A percentile compares a stretch with the other conserved stretches of the same genome.
Evolutionary conservation across 2,797 vertebrate genomes (phyloP).

Genomic region (Gambelia wislizenii): DNA sequence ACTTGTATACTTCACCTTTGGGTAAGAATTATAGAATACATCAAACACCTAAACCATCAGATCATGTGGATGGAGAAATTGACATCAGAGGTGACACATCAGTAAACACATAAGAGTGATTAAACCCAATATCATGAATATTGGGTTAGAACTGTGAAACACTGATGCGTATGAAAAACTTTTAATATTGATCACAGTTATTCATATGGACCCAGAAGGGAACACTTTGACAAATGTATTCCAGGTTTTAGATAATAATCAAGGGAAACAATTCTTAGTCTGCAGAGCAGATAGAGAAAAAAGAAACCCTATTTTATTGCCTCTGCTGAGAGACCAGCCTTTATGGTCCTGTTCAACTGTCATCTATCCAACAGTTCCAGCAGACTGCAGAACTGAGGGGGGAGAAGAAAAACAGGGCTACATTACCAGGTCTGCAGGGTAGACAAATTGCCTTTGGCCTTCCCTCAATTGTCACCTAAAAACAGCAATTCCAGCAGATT

Average conservation of each 20-base stretch:
- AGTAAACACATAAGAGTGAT: background rate
- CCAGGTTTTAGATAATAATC: background rate
- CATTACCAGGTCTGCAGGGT: background rate
- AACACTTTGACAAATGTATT: background rate
- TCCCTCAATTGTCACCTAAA: background rate
- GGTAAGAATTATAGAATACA: background rate
- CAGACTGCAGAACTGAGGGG: background rate
- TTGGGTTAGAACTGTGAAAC: background rate
- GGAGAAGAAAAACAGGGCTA: background rate
- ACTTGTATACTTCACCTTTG: background rate
- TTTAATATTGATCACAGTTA: background rate
- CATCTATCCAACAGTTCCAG: background rate
- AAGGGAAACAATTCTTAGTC: background rate
- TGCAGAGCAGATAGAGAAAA: background rate
- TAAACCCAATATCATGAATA: background rate
- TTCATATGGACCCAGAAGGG: background rate
- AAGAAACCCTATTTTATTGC: background rate
- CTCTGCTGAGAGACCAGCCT: background rate
- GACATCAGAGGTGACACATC: background rate
- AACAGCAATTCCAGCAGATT: background rate
- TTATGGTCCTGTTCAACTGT: background rate
- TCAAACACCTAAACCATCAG: background rate
- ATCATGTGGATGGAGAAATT: background rate
- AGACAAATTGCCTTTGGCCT: background rate
- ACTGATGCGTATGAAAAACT: background rate